These are phyloP conservation scores for Zaprionus nigranus DNA, from an alignment of 1,140 invertebrate genomes.

Conservation along the genomic window DNA sequence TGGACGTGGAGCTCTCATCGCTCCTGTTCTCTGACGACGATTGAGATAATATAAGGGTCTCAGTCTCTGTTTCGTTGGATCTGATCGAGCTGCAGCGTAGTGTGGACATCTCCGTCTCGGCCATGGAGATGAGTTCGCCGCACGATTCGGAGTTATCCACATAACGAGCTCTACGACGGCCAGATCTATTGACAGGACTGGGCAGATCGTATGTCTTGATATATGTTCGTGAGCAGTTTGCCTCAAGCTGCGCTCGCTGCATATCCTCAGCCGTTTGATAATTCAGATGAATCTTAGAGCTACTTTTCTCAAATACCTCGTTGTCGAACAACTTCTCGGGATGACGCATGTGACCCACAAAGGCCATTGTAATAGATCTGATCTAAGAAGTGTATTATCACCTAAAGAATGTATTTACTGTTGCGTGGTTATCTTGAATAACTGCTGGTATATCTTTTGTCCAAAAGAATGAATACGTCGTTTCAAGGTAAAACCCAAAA, in stretches of 20 bases:
- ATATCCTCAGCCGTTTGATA: neutral
- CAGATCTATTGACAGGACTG: conserved; percentile 7
- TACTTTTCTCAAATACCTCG: conserved; percentile 30
- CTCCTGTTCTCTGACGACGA: neutral
- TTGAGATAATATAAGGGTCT: conserved; percentile 39
- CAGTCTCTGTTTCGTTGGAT: conserved; percentile 43
- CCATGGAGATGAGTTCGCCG: conserved; percentile 52
- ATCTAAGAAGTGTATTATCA: neutral
- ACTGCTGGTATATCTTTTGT: neutral
- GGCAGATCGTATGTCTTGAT: conserved; percentile 47
- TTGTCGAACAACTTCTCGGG: conserved; percentile 33
- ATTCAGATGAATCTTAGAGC: conserved; percentile 4
- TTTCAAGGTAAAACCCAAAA: conserved; percentile 23
- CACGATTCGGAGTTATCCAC: conserved; percentile 59
- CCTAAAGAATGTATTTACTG: neutral
- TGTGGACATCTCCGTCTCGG: conserved; percentile 65
- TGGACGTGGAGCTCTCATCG: conserved; percentile 14
- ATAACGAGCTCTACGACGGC: conserved; percentile 49
- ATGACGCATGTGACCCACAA: conserved; percentile 54
- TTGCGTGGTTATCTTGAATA: neutral
- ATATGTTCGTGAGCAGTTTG: conserved; percentile 55
- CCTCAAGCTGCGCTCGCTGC: neutral
- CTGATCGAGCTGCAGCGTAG: conserved; percentile 42
- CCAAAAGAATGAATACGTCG: neutral
- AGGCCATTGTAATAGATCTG: conserved; percentile 49